A percentile compares a stretch with the other conserved stretches of the same genome.
phyloP scores from a whole-genome alignment of 2,888 invertebrate species.

The Pelosia muscerda region DNA sequence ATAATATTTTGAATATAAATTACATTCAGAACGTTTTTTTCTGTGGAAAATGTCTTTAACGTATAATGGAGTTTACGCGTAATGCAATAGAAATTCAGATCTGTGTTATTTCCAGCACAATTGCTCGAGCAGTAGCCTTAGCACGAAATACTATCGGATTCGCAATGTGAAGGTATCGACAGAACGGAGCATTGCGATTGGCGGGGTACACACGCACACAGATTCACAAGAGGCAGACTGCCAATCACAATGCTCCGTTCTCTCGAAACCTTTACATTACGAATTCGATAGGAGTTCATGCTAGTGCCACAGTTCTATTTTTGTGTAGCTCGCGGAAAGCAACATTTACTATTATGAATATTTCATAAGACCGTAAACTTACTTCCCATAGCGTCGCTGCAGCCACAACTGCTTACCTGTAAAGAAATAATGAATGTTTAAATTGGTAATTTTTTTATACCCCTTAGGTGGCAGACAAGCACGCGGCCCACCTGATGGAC shows the following conservation, averaged over 20 bases:
- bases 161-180: too few species aligned
- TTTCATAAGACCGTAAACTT: constrained; percentile 40
- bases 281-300: too few species aligned
- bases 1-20: constrained; percentile 16
- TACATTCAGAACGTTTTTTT: not conserved
- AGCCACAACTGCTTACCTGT: constrained; percentile 49
- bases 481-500: too few species aligned
- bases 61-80: not conserved
- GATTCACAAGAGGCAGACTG: too few species aligned
- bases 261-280: too few species aligned
- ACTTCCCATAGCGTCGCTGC: constrained; percentile 33
- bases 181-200: too few species aligned
- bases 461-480: too few species aligned
- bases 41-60: not conserved
- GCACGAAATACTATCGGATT: too few species aligned
- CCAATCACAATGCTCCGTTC: too few species aligned
- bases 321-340: constrained; percentile 12
- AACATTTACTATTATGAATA: constrained; percentile 38
- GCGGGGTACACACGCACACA: too few species aligned
- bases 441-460: constrained; percentile 32
- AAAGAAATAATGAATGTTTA: constrained; percentile 46
- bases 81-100: constrained; percentile 7
- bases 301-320: too few species aligned
- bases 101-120: constrained; percentile 8
- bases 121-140: constrained; percentile 10